Conservation (phyloP, 2,797 vertebrate genomes). For the Danio jaintianensis region DNA sequence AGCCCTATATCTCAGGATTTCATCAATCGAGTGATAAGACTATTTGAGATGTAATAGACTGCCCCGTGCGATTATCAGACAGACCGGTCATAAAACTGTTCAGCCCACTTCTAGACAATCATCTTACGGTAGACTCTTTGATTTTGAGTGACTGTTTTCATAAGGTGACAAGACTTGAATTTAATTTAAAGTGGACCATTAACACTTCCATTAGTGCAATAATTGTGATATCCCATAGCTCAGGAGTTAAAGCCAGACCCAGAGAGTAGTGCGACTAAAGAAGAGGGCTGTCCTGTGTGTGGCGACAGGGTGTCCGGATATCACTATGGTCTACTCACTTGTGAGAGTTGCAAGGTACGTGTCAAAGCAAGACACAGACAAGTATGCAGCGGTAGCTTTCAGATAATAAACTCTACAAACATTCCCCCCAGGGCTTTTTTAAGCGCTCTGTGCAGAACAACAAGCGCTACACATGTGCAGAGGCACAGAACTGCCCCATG, state of each 20-base stretch:
- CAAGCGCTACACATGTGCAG: conserved; percentile 81
- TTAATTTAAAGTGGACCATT: not conserved
- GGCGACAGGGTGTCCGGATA: conserved; percentile 85
- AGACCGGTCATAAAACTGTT: conserved; percentile 23
- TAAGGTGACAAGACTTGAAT: not conserved
- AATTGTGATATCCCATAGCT: conserved; percentile 64
- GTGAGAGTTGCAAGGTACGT: conserved; percentile 85
- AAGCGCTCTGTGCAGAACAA: conserved; percentile 86
- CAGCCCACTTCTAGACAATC: conserved; percentile 6
- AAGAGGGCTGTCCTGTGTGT: conserved; percentile 80
- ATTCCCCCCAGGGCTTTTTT: conserved; percentile 76
- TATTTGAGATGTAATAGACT: conserved; percentile 48
- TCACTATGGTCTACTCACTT: conserved; percentile 85
- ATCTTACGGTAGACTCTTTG: not conserved
- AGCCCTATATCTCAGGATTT: conserved; percentile 63
- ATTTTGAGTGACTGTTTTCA: not conserved
- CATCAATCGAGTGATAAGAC: conserved; percentile 67
- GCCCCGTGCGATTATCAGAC: conserved; percentile 35
- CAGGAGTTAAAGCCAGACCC: conserved; percentile 69
- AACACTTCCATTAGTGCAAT: not conserved
- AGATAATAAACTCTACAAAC: not conserved
- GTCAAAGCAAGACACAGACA: conserved; percentile 5
- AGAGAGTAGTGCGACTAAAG: conserved; percentile 53
- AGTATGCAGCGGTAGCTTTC: not conserved
- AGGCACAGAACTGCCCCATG: conserved; percentile 81